phyloP scores from a whole-genome alignment of 2,888 invertebrate genomes.

The Trissolcus brochymenae region DNA sequence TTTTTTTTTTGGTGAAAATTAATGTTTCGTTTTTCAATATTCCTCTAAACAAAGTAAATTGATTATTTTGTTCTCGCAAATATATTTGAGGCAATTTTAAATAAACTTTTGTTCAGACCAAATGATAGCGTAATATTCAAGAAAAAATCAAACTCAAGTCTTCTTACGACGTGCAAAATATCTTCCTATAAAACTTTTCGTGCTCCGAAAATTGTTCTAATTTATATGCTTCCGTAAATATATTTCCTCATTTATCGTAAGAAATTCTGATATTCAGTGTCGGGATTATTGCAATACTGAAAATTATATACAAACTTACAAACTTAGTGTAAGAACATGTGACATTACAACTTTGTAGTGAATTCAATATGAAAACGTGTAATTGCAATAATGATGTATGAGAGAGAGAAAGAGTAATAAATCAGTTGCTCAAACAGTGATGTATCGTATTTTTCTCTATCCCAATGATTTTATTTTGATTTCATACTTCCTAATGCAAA shows the following conservation, averaged over 20 bases:
- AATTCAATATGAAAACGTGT: conserved; percentile 62
- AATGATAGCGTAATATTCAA: background rate
- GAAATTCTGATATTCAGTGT: conserved; percentile 33
- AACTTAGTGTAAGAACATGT: conserved; percentile 45
- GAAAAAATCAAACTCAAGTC: background rate
- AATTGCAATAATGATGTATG: conserved; percentile 66
- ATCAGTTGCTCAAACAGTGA: conserved; percentile 62
- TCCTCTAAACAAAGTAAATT: too few species aligned
- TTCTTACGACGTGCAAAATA: background rate
- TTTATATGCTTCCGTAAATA: background rate
- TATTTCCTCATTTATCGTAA: conserved; percentile 15
- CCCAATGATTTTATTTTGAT: too few species aligned
- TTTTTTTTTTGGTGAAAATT: background rate
- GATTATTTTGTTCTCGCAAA: too few species aligned
- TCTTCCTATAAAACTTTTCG: too few species aligned
- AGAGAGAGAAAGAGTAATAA: conserved; percentile 62
- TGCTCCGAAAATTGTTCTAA: too few species aligned
- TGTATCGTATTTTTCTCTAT: too few species aligned
- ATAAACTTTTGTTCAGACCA: too few species aligned
- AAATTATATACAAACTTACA: conserved; percentile 14
- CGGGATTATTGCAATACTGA: conserved; percentile 46
- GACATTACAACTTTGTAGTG: conserved; percentile 59
- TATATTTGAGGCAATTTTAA: too few species aligned
- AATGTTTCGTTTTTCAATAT: too few species aligned
- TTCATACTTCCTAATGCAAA: too few species aligned